Conservation (phyloP, 2,113 vertebrate species). For the Cygnus buccinator region DNA sequence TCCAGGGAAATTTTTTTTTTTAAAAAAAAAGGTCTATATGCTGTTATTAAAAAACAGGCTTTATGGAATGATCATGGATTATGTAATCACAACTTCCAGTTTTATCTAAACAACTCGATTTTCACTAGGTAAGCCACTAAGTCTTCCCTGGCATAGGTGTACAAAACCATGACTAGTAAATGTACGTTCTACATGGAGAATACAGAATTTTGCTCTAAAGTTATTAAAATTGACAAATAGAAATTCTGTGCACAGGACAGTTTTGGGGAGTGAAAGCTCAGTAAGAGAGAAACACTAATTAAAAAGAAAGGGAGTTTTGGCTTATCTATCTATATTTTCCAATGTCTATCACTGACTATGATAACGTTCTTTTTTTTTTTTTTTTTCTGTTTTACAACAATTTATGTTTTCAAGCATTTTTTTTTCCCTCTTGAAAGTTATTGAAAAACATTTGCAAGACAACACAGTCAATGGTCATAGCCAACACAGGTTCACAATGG, state of each 20-base stretch:
- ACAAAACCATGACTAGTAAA: not conserved
- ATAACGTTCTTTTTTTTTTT: not conserved
- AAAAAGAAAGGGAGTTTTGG: not conserved
- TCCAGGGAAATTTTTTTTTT: not conserved
- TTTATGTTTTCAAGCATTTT: not conserved
- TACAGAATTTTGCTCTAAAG: not conserved
- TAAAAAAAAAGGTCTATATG: not conserved
- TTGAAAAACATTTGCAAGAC: not conserved
- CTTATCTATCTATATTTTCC: not conserved
- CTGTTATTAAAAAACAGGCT: slow-evolving; percentile 20
- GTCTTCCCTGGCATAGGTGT: not conserved
- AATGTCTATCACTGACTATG: not conserved
- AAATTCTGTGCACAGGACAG: not conserved
- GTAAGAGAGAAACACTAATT: not conserved
- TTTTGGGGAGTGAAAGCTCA: not conserved
- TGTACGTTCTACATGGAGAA: not conserved
- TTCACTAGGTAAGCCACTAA: not conserved
- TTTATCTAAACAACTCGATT: not conserved
- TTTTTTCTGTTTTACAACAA: not conserved
- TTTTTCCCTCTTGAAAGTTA: not conserved
- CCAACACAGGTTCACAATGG: not conserved
- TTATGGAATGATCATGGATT: slow-evolving; percentile 3
- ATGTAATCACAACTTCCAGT: not conserved
- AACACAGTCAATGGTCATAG: not conserved
- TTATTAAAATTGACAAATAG: not conserved